Conservation (phyloP, 2,888 invertebrate genomes). For the Andrena fulva region DNA sequence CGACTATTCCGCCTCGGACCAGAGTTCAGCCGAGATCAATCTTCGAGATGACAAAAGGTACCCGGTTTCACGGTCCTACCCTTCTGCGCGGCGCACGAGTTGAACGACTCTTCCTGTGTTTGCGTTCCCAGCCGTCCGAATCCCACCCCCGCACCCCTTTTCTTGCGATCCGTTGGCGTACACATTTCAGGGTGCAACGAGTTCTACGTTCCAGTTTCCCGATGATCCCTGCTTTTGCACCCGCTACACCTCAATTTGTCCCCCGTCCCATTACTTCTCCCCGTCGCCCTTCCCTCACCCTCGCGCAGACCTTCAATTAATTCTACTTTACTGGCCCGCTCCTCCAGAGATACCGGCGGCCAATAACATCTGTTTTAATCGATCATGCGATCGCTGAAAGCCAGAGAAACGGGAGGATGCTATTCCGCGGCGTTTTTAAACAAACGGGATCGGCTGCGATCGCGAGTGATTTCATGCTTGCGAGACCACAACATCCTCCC, state of each 20-base stretch:
- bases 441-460: conserved; percentile 58
- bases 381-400: conserved; percentile 3
- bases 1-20: conserved; percentile 50
- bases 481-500: conserved; percentile 48
- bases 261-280: conserved; percentile 22
- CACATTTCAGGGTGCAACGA: too few species aligned
- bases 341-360: conserved; percentile 4
- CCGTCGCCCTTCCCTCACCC: not conserved
- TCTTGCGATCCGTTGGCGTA: too few species aligned
- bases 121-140: too few species aligned
- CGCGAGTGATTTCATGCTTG: conserved; percentile 56
- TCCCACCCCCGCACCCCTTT: too few species aligned
- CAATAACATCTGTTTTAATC: conserved; percentile 49
- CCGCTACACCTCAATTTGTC: conserved; percentile 25
- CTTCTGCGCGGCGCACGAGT: not conserved
- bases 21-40: conserved; percentile 53
- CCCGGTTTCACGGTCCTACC: conserved; percentile 6
- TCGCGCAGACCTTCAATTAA: conserved; percentile 30
- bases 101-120: not conserved
- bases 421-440: conserved; percentile 17
- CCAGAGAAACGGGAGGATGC: conserved; percentile 7
- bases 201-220: not conserved
- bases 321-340: conserved; percentile 1
- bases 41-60: conserved; percentile 53
- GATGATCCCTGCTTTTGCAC: not conserved